Evolutionary conservation across 2,888 invertebrate genomes (phyloP), one percentile per base, ranked within the genome.

Genomic region (Drosophila macrospina): DNA sequence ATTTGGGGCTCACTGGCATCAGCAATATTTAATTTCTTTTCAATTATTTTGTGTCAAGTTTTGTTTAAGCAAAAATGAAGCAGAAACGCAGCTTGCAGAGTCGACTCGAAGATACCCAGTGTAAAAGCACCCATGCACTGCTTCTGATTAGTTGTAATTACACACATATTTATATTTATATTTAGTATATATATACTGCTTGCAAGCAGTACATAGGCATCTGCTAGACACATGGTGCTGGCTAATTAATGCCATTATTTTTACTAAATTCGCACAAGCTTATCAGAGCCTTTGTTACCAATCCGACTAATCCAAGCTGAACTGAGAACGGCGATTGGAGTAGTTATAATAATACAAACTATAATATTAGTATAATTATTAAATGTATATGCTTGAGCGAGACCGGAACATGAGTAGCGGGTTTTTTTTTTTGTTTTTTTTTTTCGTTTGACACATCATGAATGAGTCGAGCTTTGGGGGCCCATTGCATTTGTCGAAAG

Each of bases 241-340:
- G 20, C 20, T 20, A 3, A 20, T 20, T 20, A 20, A 20, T 20
- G 20, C 20, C 1, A 20, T 20, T 20, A 20, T 20, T 26, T 32
- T 6, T 28, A 7, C 28, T 28, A 28, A 28, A 8, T 28, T 2
- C 2, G 8, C 39, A 10, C 10, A 39, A 30, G 30, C 10, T 41
- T 30, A 39, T 5, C 13, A 50, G 15, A 37, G 36, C 26, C 30
- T 30, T 39, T 39, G 39, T 28, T 20, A n/a, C 39, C 28, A 5
- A 16, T n/a, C 74, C 85, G 86, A 81, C 79, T 85, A 85, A 81
- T 87, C 82, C n/a, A 67, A 73, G 48, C 11, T 37, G 20, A 39
- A 39, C 44, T 45, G 36, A 28, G 20, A 8, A 64, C 30, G 13
- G 4, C 36, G 39, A 34, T 56, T 52, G 56, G 61, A 26, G 24